Evolutionary conservation across 1,140 invertebrate genomes (phyloP).

Genomic region (Apocrypta bakeri): DNA sequence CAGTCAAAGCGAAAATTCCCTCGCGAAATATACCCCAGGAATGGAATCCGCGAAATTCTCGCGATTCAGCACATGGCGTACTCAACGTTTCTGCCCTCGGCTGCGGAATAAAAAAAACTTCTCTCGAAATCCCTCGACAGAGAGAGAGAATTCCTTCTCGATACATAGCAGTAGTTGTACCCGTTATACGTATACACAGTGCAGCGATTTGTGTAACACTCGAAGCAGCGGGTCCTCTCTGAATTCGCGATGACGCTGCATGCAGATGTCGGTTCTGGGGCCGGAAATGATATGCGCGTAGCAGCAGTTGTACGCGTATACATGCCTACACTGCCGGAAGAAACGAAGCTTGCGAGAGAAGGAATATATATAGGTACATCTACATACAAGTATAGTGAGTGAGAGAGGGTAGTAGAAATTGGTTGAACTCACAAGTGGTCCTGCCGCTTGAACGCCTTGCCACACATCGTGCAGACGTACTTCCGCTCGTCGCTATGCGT

Average conservation of each 20-base stretch:
- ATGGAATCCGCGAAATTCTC: slow-evolving; percentile 7
- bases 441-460: slow-evolving; percentile 98
- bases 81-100: no score
- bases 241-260: slow-evolving; percentile 35
- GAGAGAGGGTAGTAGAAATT: neutral
- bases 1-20: slow-evolving; percentile 10
- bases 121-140: neutral
- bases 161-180: neutral
- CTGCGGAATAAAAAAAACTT: neutral
- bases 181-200: neutral
- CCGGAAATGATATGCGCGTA: slow-evolving; percentile 19
- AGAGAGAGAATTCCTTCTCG: neutral
- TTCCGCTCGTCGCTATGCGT: slow-evolving; percentile 98
- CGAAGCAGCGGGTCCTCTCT: neutral
- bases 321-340: neutral
- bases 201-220: slow-evolving; percentile 20
- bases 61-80: neutral
- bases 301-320: neutral
- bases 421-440: slow-evolving; percentile 94
- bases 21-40: neutral
- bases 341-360: neutral
- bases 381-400: neutral
- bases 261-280: slow-evolving; percentile 29
- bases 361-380: neutral
- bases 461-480: slow-evolving; percentile 95